Base-by-base conservation (phyloP, 2,888 invertebrate species). In the Quadroppia sp. region DNA sequence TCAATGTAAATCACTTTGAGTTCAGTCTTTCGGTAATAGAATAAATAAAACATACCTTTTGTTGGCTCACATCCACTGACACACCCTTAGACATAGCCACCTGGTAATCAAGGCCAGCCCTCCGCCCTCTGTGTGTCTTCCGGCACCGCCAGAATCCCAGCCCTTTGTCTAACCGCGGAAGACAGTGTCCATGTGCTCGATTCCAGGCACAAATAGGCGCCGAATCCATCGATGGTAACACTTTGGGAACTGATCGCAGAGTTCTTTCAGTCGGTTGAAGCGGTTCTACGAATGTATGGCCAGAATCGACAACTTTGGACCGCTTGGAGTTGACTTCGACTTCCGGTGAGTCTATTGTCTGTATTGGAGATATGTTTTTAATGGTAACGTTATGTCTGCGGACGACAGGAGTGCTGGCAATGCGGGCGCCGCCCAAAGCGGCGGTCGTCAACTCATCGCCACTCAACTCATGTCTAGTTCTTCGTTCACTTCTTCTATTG, bases 1-100 rank as follows among this genome's bases (percentile, higher is more conserved):
- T 53, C 53, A 53, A 53, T 7, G 53, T 53, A 23, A n/a, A 53
- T 53, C 4, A n/a, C 53, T 53, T 53, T 53, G 23, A n/a, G 23
- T 23, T 53, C 53, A n/a, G 4, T 53, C 15, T n/a, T 48, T 48
- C 48, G 15, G 15, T 42, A 42, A 42, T 42, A 42, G n/a, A 59
- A 23, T 59, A 23, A 59, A 7, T 59, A 25, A 20, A 7, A 7
- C 13, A 7, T 4, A 7, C 25, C 4, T 50, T 50, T 50, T n/a
- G 50, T n/a, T n/a, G n/a, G n/a, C n/a, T n/a, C n/a, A n/a, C n/a
- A n/a, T n/a, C n/a, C n/a, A n/a, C n/a, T n/a, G n/a, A n/a, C n/a
- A n/a, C n/a, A n/a, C n/a, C n/a, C n/a, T n/a, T n/a, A n/a, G n/a
- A n/a, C n/a, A n/a, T n/a, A n/a, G n/a, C n/a, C n/a, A n/a, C n/a